Percentiles rank a stretch among this genome's conserved stretches.
phyloP scores from a whole-genome alignment of 1,140 invertebrate species.

The Linepithema humile region DNA sequence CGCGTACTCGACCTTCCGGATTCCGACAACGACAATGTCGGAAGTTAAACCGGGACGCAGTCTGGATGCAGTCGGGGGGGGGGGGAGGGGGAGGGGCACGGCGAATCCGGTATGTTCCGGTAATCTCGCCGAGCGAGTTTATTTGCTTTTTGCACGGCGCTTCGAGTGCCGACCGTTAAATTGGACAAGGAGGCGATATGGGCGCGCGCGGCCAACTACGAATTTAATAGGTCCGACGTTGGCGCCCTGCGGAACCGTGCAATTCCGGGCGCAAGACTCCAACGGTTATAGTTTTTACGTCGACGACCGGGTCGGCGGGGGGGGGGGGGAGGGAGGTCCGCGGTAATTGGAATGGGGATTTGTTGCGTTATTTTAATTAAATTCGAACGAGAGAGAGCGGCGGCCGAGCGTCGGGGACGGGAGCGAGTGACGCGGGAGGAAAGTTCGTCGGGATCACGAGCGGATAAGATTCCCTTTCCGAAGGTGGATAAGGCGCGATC shows the following conservation, averaged over 20 bases:
- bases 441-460: not conserved
- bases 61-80: not conserved
- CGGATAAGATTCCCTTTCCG: constrained; percentile 44
- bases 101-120: not conserved
- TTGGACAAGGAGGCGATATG: constrained; percentile 38
- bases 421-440: not conserved
- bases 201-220: not conserved
- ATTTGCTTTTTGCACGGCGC: constrained; percentile 42
- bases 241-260: constrained; percentile 21
- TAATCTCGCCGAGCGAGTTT: constrained; percentile 36
- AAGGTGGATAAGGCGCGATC: constrained; percentile 14
- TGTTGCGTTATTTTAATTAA: constrained; percentile 72
- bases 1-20: not conserved
- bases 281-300: constrained; percentile 66
- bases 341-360: constrained; percentile 71
- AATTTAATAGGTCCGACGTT: constrained; percentile 65
- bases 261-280: constrained; percentile 55
- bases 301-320: not conserved
- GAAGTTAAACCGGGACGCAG: not conserved
- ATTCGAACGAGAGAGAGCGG: constrained; percentile 52
- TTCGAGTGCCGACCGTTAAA: constrained; percentile 31
- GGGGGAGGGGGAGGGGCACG: not conserved
- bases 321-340: not conserved
- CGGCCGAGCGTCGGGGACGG: too few relatives aligned
- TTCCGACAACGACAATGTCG: not conserved